A percentile compares a stretch with the other conserved stretches of the same genome.
Evolutionary conservation across 2,797 vertebrate species (phyloP).

Genomic region (Gephyroberyx darwinii): DNA sequence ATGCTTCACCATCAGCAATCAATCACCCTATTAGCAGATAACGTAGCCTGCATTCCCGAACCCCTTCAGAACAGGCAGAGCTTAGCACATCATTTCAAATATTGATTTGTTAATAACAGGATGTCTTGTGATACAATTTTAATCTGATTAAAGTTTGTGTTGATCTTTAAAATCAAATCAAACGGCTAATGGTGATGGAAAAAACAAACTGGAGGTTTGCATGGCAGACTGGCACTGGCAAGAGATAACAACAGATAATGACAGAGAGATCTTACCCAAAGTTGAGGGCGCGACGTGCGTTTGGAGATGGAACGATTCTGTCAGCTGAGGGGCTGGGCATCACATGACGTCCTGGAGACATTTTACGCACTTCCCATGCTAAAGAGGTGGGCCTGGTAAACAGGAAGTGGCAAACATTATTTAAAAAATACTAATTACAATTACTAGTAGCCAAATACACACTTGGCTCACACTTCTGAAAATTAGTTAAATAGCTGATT

Average conservation of each 20-base stretch:
- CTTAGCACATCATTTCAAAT: constrained; percentile 54
- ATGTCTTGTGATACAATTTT: constrained; percentile 53
- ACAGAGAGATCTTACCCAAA: constrained; percentile 85
- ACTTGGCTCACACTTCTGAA: constrained; percentile 33
- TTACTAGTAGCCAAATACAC: constrained; percentile 26
- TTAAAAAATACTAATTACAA: constrained; percentile 16
- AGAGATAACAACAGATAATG: background rate
- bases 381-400: constrained; percentile 91
- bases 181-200: constrained; percentile 9
- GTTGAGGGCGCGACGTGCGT: constrained; percentile 89
- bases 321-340: constrained; percentile 92
- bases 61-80: constrained; percentile 38
- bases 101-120: constrained; percentile 61
- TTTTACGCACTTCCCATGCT: constrained; percentile 99
- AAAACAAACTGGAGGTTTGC: background rate
- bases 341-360: constrained; percentile 97
- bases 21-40: constrained; percentile 56
- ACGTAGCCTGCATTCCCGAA: constrained; percentile 45
- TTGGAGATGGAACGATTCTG: constrained; percentile 89
- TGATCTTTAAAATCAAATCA: constrained; percentile 50
- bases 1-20: constrained; percentile 65
- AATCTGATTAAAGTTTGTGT: constrained; percentile 60
- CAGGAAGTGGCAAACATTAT: constrained; percentile 10
- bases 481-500: constrained; percentile 46
- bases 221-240: background rate